Conservation (phyloP, 2,113 vertebrate species). For the Erythrocercus mccallii region DNA sequence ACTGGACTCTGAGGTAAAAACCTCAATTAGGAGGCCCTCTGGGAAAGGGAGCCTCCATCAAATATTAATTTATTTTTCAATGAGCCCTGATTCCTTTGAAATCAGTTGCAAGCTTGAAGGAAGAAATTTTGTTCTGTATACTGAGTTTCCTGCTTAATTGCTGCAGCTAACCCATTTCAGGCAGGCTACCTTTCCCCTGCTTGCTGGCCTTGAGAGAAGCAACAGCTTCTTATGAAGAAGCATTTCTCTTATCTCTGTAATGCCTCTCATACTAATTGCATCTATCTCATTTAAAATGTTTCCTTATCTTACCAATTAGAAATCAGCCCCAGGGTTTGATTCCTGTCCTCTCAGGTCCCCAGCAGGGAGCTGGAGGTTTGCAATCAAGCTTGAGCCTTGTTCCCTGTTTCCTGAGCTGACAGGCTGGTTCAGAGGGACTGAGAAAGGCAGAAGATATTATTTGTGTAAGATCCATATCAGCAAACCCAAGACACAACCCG, state of each 20-base stretch:
- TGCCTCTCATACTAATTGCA: slow-evolving; percentile 45
- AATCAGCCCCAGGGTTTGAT: neutral
- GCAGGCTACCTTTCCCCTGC: neutral
- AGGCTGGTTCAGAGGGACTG: neutral
- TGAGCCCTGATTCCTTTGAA: neutral
- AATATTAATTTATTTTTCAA: neutral
- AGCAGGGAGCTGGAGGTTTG: neutral
- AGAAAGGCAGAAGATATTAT: neutral
- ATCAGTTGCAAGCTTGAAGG: neutral
- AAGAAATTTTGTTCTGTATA: neutral
- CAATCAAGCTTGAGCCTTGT: neutral
- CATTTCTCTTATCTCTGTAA: slow-evolving; percentile 30
- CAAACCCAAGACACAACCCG: neutral
- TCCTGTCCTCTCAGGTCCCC: neutral
- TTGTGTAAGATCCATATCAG: neutral
- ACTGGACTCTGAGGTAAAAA: too few species aligned
- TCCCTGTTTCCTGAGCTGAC: neutral
- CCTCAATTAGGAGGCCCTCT: too few species aligned
- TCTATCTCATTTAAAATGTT: neutral
- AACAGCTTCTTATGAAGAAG: neutral
- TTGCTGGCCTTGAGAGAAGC: neutral
- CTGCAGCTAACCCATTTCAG: neutral
- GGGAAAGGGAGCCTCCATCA: too few species aligned
- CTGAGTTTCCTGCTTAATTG: neutral
- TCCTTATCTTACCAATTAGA: slow-evolving; percentile 26